Conservation (phyloP, 2,797 vertebrate species). For the Cetoscarus ocellatus region DNA sequence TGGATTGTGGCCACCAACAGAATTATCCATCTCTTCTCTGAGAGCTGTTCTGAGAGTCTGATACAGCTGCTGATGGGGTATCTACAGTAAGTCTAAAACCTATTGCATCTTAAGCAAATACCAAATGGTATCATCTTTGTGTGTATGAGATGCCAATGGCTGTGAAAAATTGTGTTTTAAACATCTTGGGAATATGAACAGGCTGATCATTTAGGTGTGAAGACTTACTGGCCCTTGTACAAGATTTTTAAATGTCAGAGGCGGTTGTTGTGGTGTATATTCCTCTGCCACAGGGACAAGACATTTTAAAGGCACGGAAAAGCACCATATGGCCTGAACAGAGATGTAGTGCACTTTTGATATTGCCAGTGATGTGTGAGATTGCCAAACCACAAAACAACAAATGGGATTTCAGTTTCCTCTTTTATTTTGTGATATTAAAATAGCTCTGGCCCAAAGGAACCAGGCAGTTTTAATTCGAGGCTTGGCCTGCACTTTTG, state of each 20-base stretch:
- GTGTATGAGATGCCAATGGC: not conserved
- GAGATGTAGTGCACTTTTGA: conserved; percentile 10
- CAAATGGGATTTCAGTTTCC: conserved; percentile 9
- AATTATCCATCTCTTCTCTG: not conserved
- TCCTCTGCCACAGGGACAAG: conserved; percentile 28
- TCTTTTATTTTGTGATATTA: conserved; percentile 6
- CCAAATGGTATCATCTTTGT: not conserved
- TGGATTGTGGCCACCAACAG: not conserved
- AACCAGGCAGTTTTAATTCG: conserved; percentile 13
- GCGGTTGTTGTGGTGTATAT: conserved; percentile 33
- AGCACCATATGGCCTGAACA: conserved; percentile 47
- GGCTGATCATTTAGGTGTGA: conserved; percentile 11
- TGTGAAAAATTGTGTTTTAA: not conserved
- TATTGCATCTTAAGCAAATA: not conserved
- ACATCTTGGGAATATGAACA: not conserved
- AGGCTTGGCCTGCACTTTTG: conserved; percentile 9
- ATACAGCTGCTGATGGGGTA: not conserved
- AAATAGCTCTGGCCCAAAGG: not conserved
- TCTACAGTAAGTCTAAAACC: not conserved
- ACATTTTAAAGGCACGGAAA: conserved; percentile 27
- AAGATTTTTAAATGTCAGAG: conserved; percentile 42
- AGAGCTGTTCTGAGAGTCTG: not conserved
- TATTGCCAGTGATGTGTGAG: conserved; percentile 9
- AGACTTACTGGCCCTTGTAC: conserved; percentile 15
- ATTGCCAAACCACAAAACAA: conserved; percentile 19